Conservation (phyloP, 2,113 vertebrate species). For the Hippolais icterina region DNA sequence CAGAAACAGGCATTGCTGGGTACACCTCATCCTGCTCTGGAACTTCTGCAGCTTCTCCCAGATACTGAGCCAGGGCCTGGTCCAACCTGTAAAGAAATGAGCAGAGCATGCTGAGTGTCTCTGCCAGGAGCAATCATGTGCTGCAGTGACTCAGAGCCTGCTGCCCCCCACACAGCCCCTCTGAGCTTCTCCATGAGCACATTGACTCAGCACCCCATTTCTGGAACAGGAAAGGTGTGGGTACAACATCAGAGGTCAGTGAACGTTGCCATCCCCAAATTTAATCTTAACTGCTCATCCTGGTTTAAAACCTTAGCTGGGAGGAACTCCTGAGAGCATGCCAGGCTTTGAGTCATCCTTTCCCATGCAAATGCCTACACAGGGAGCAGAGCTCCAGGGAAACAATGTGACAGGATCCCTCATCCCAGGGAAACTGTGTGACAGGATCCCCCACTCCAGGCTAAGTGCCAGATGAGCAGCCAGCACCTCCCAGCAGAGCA, state of each 20-base stretch:
- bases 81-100: constrained; percentile 80
- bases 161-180: neutral
- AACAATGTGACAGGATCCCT: neutral
- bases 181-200: neutral
- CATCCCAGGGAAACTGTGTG: neutral
- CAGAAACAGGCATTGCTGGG: constrained; percentile 73
- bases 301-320: neutral
- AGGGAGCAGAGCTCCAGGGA: neutral
- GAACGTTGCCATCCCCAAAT: neutral
- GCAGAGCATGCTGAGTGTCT: neutral
- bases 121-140: neutral
- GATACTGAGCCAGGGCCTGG: constrained; percentile 88
- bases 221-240: neutral
- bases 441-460: neutral
- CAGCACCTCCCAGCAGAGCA: neutral
- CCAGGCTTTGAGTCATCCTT: neutral
- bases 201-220: neutral
- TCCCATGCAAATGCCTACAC: neutral
- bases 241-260: neutral
- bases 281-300: neutral
- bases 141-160: neutral
- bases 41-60: constrained; percentile 81
- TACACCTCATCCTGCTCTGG: constrained; percentile 78
- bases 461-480: neutral
- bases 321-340: neutral